These are phyloP conservation scores for human DNA, from an alignment of 2,113 vertebrate species.

Conservation along the genomic window DNA sequence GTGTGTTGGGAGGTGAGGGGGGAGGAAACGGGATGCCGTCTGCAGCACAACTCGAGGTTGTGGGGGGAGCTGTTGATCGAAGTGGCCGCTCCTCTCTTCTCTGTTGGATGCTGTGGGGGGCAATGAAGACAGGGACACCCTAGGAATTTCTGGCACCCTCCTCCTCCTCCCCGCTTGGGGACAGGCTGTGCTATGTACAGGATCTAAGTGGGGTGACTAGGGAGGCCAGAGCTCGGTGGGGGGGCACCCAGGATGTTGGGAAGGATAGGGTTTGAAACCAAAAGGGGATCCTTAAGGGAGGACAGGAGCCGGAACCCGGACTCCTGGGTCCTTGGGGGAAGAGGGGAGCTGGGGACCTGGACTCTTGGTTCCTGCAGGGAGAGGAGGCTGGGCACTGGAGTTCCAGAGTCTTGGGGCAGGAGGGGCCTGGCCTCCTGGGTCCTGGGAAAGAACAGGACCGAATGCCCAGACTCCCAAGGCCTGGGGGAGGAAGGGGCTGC, in stretches of 20 bases:
- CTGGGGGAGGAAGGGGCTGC: not conserved
- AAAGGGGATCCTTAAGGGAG: not conserved
- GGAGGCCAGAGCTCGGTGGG: not conserved
- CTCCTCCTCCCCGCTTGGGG: not conserved
- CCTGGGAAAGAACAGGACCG: not conserved
- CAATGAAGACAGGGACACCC: slow-evolving; percentile 39
- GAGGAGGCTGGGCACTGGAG: not conserved
- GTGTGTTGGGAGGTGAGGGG: not conserved
- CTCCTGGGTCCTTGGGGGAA: not conserved
- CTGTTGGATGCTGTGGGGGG: not conserved
- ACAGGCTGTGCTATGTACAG: not conserved
- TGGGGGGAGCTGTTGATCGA: slow-evolving; percentile 36
- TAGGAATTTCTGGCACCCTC: slow-evolving; percentile 55
- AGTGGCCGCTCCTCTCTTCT: slow-evolving; percentile 41
- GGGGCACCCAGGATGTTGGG: not conserved
- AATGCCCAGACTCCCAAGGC: not conserved
- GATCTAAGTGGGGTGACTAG: not conserved
- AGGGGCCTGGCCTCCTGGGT: not conserved
- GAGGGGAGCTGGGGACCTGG: not conserved
- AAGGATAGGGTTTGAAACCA: slow-evolving; percentile 12
- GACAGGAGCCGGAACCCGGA: not conserved
- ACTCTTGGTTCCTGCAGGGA: not conserved
- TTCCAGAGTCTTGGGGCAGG: not conserved
- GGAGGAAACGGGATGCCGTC: not conserved
- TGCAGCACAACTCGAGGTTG: not conserved